These are phyloP conservation scores for Solen grandis DNA, from an alignment of 1,140 invertebrate species.

Conservation along the genomic window DNA sequence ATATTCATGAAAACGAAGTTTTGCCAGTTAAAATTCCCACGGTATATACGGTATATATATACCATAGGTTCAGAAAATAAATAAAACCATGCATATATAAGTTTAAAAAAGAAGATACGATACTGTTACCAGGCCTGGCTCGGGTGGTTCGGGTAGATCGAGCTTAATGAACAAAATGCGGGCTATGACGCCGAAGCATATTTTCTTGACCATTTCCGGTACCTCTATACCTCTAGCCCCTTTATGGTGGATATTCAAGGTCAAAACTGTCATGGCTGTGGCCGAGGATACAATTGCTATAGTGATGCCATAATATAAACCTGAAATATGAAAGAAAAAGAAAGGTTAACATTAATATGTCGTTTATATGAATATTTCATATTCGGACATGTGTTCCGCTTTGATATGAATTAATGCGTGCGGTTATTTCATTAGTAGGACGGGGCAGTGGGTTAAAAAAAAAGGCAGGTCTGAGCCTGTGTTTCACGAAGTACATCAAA, in stretches of 20 bases:
- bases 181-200: slow-evolving; percentile 85
- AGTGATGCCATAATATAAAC: slow-evolving; percentile 94
- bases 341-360: too few relatives aligned
- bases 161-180: slow-evolving; percentile 82
- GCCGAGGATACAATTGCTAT: slow-evolving; percentile 95
- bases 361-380: neutral
- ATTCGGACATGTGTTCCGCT: neutral
- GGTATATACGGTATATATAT: too few relatives aligned
- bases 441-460: too few relatives aligned
- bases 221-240: slow-evolving; percentile 90
- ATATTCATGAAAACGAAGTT: too few relatives aligned
- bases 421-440: neutral
- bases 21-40: too few relatives aligned
- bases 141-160: slow-evolving; percentile 70
- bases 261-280: slow-evolving; percentile 88
- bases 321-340: too few relatives aligned
- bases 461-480: too few relatives aligned
- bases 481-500: too few relatives aligned
- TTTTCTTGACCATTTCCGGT: slow-evolving; percentile 85
- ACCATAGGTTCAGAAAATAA: too few relatives aligned
- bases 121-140: slow-evolving; percentile 63
- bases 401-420: neutral
- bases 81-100: too few relatives aligned
- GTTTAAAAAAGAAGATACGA: too few relatives aligned
- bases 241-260: slow-evolving; percentile 92